Percentiles rank a stretch among this genome's conserved stretches.
Conservation (phyloP, 2,113 vertebrate genomes). For the Trochalopteron elliotii region DNA sequence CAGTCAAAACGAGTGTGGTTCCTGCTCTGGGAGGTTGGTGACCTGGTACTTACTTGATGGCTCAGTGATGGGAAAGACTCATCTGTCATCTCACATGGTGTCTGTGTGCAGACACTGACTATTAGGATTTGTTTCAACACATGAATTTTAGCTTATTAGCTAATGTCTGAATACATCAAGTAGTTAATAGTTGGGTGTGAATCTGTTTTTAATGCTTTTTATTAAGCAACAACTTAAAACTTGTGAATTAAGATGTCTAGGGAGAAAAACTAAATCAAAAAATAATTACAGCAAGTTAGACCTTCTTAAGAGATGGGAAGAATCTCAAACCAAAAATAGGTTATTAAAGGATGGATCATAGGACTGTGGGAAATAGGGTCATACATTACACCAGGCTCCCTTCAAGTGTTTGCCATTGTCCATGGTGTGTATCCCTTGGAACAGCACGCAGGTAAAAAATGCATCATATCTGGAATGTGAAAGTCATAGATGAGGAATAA, state of each 20-base stretch:
- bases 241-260: background rate
- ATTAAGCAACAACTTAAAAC: background rate
- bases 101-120: background rate
- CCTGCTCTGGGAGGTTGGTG: background rate
- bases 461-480: background rate
- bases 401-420: background rate
- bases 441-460: slow-evolving; percentile 25
- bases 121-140: background rate
- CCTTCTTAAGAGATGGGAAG: background rate
- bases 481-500: slow-evolving; percentile 22
- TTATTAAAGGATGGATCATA: background rate
- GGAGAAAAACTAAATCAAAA: background rate
- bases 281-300: background rate
- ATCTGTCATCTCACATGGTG: background rate
- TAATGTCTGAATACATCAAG: background rate
- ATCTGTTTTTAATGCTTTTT: background rate
- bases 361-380: background rate
- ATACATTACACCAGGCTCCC: background rate
- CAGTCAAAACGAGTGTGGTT: background rate
- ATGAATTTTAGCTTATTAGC: background rate
- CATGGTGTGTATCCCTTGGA: background rate
- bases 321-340: background rate
- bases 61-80: background rate
- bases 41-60: background rate
- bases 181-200: background rate